Conservation (phyloP, 2,888 invertebrate species). For the Ptilodon capucinus region DNA sequence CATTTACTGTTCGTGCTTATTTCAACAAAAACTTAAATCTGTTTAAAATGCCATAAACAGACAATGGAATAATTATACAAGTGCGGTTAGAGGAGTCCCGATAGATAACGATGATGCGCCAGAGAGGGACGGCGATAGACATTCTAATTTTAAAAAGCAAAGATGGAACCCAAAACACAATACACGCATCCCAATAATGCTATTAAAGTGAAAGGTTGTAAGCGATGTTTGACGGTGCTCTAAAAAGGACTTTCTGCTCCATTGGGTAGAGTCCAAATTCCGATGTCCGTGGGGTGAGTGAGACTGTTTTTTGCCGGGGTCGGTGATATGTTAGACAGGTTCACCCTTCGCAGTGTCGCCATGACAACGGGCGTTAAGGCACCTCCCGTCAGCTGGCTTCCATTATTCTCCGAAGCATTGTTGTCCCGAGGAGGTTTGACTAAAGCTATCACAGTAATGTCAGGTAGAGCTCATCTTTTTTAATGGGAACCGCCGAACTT, state of each 20-base stretch:
- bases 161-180: slow-evolving; percentile 81
- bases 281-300: slow-evolving; percentile 49
- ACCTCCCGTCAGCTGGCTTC: slow-evolving; percentile 82
- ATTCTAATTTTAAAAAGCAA: slow-evolving; percentile 81
- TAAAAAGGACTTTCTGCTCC: slow-evolving; percentile 60
- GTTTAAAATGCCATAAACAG: slow-evolving; percentile 76
- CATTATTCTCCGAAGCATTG: slow-evolving; percentile 72
- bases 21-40: slow-evolving; percentile 77
- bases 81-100: slow-evolving; percentile 60
- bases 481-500: slow-evolving; percentile 53
- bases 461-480: slow-evolving; percentile 61
- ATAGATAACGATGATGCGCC: slow-evolving; percentile 33
- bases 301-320: slow-evolving; percentile 58
- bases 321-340: slow-evolving; percentile 73
- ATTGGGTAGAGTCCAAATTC: slow-evolving; percentile 66
- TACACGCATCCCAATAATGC: slow-evolving; percentile 71
- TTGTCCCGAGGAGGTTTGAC: slow-evolving; percentile 63
- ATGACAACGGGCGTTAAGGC: slow-evolving; percentile 74
- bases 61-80: slow-evolving; percentile 73
- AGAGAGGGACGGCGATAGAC: slow-evolving; percentile 60
- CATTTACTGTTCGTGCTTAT: slow-evolving; percentile 73
- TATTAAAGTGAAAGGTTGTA: slow-evolving; percentile 59
- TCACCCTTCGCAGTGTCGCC: slow-evolving; percentile 77
- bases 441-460: slow-evolving; percentile 44
- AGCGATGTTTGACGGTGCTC: slow-evolving; percentile 54